Conservation (phyloP, 2,113 vertebrate genomes). For the Motacilla tschutschensis region DNA sequence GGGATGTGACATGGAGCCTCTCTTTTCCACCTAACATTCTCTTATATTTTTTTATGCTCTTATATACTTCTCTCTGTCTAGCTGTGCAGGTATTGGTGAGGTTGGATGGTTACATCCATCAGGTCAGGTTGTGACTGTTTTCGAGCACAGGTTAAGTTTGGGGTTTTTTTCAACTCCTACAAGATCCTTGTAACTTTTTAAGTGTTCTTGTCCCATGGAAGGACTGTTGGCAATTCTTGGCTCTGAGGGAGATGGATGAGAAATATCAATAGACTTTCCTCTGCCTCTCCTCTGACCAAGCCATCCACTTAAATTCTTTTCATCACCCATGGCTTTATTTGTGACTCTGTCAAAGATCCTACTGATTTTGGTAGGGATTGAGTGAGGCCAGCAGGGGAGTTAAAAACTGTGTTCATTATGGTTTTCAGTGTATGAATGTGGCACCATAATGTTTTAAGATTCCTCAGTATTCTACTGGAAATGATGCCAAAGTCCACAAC, state of each 20-base stretch:
- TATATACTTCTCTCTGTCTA: not conserved
- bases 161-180: not conserved
- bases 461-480: not conserved
- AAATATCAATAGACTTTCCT: not conserved
- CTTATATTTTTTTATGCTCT: not conserved
- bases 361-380: not conserved
- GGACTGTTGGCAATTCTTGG: not conserved
- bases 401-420: not conserved
- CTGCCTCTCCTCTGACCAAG: not conserved
- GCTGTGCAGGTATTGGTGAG: not conserved
- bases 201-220: not conserved
- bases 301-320: not conserved
- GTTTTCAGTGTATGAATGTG: not conserved
- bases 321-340: not conserved
- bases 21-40: not conserved
- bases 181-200: not conserved
- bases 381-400: not conserved
- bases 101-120: not conserved
- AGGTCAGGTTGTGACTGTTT: not conserved
- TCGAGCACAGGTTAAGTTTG: not conserved
- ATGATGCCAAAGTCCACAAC: rapidly evolving
- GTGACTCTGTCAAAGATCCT: not conserved
- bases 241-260: not conserved
- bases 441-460: not conserved
- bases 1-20: not conserved